phyloP scores from a whole-genome alignment of 2,113 vertebrate genomes.

The Illadopsis cleaveri region DNA sequence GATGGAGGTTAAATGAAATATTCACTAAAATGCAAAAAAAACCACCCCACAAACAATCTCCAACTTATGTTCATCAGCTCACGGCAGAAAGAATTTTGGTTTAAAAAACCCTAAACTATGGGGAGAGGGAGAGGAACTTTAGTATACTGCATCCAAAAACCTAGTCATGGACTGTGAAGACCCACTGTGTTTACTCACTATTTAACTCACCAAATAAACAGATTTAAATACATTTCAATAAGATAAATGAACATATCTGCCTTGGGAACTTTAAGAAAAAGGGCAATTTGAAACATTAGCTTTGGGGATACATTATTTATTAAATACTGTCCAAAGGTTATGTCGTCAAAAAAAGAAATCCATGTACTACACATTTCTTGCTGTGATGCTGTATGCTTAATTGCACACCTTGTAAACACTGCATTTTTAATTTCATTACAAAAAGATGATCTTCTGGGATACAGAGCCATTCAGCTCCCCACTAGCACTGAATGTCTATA shows the following conservation, averaged over 20 bases:
- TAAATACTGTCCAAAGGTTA: neutral
- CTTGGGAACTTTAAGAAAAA: neutral
- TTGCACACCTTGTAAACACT: neutral
- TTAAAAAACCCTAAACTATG: neutral
- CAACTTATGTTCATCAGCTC: neutral
- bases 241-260: neutral
- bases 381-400: neutral
- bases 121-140: neutral
- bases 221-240: neutral
- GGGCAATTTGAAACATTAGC: neutral
- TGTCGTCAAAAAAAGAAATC: neutral
- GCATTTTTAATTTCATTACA: neutral
- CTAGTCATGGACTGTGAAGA: neutral
- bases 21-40: neutral
- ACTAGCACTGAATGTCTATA: accelerated
- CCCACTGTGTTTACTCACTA: neutral
- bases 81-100: neutral
- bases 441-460: neutral
- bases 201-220: neutral
- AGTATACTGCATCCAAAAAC: neutral
- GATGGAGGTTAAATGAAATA: neutral
- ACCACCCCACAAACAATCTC: neutral
- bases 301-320: constrained; percentile 13
- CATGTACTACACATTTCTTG: neutral
- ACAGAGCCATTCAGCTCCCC: neutral